Evolutionary conservation across 35 echinoderm and acorn worm genomes (phyloP).

Genomic region (Lytechinus variegatus): DNA sequence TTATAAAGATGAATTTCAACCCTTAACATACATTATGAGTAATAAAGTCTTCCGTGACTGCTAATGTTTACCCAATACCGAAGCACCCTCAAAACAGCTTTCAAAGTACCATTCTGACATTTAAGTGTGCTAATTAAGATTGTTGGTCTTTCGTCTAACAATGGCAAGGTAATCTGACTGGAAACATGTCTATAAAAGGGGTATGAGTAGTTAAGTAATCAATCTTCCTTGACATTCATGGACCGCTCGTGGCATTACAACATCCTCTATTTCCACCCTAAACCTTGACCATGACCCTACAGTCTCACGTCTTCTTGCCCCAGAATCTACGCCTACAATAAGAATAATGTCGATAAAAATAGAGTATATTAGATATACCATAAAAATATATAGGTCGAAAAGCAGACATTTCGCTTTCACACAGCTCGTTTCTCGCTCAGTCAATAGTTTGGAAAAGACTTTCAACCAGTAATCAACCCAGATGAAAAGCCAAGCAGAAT

Average conservation of each 20-base stretch:
- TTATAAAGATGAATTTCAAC: too few species aligned
- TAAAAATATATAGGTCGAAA: too few species aligned
- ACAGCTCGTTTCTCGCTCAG: too few species aligned
- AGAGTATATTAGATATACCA: too few species aligned
- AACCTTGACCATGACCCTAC: neutral
- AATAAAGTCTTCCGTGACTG: too few species aligned
- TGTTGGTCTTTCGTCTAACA: neutral
- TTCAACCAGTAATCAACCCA: too few species aligned
- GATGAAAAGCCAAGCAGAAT: too few species aligned
- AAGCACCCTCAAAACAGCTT: neutral
- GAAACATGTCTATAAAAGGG: neutral
- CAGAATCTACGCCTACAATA: neutral
- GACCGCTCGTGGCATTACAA: neutral
- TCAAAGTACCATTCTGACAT: neutral
- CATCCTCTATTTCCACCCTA: neutral
- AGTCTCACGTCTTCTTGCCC: neutral
- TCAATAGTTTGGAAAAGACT: too few species aligned
- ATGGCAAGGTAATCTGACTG: neutral
- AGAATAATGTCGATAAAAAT: neutral
- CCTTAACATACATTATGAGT: too few species aligned
- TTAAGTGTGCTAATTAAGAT: neutral
- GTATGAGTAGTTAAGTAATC: neutral
- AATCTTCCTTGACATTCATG: neutral
- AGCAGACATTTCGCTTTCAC: too few species aligned
- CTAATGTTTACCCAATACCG: too few species aligned